Base-by-base conservation (phyloP, 2,888 invertebrate genomes). In the Dolomedes plantarius region DNA sequence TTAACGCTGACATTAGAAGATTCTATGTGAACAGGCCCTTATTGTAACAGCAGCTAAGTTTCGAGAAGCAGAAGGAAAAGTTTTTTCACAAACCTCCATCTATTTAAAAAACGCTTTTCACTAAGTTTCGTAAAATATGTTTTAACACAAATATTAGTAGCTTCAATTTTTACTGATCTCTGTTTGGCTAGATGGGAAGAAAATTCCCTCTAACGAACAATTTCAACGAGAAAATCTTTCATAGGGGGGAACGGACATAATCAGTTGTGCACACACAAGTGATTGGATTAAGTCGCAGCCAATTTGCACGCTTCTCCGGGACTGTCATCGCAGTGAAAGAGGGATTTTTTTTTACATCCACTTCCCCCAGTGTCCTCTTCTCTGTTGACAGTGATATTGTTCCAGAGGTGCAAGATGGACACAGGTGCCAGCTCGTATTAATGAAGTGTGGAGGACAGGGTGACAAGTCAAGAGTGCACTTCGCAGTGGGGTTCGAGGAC, bases 231-330 rank as follows among this genome's bases (percentile, higher is more conserved):
- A 56, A 16, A 19, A 56, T 1, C 5, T 56, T 23, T 11, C 56
- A 23, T 16, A 5, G 56, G 19, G 56, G 78, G 77, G 71, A n/a
- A n/a, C 29, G n/a, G n/a, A n/a, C 64, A 73, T 85, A 85, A 85
- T 85, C 83, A 85, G 46, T 85, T 77, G 36, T 23, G 77, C 73
- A 85, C 68, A 85, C 83, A 56, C 1, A 36, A 67, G 3, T 69
- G 83, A 85, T 85, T 77, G 83, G 83, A 85, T 85, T 85, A 85
- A 56, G 36, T 9, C 32, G 27, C n/a, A 64, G 62, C 36, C 83
- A 77, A 78, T 85, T 85, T 85, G 83, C 31, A 78, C 83, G 77
- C 77, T 32, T 71, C 67, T 85, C 83, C 71, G 71, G 73, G 50
- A 65, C 83, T 85, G 77, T 77, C 77, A 81, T 29, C 19, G 11